Conservation (phyloP, 2,797 vertebrate species). For the Rhinoraja longicauda region DNA sequence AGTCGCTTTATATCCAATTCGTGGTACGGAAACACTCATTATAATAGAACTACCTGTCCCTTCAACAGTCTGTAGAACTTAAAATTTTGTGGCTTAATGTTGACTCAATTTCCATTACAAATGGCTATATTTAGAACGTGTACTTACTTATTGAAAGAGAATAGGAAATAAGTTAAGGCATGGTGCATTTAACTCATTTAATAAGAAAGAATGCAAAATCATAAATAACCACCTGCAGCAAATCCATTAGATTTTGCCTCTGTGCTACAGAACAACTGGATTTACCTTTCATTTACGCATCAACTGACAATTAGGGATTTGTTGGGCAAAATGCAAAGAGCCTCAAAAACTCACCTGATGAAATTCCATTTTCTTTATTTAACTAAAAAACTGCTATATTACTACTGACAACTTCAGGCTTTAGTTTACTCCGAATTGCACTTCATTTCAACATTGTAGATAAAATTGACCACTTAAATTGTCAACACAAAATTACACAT, state of each 20-base stretch:
- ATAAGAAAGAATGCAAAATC: constrained; percentile 57
- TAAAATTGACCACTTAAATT: not conserved
- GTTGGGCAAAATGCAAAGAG: constrained; percentile 48
- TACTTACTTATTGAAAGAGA: too few relatives aligned
- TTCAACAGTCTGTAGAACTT: too few relatives aligned
- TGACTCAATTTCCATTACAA: too few relatives aligned
- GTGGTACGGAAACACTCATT: too few relatives aligned
- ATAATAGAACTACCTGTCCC: too few relatives aligned
- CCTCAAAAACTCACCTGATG: constrained; percentile 41
- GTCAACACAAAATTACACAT: not conserved
- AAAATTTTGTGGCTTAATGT: too few relatives aligned
- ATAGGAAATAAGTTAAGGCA: constrained; percentile 55
- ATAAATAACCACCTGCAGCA: constrained; percentile 55
- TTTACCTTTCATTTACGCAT: constrained; percentile 56
- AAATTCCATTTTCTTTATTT: not conserved
- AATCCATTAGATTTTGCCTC: constrained; percentile 54
- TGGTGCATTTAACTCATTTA: constrained; percentile 54
- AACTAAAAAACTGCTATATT: not conserved
- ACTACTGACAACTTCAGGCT: not conserved
- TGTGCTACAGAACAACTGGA: constrained; percentile 55
- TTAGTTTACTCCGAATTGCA: not conserved
- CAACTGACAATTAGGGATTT: constrained; percentile 47
- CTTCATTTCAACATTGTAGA: not conserved
- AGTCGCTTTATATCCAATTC: too few relatives aligned
- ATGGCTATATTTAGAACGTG: too few relatives aligned